These are phyloP conservation scores for Sinocyclocheilus grahami DNA, from an alignment of 2,113 vertebrate species.

Conservation along the genomic window DNA sequence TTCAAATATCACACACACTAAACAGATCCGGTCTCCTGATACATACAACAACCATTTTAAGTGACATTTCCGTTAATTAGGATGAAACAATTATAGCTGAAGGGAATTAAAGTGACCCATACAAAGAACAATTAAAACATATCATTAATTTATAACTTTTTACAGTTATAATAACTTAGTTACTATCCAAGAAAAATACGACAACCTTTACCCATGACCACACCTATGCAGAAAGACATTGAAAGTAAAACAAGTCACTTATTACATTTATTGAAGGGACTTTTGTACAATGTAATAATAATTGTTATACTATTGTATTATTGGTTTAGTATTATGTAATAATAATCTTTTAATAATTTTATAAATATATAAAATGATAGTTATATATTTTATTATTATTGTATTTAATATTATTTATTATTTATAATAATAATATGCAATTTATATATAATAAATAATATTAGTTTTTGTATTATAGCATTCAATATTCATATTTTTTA, in stretches of 20 bases:
- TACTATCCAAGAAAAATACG: background rate
- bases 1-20: slow-evolving; percentile 62
- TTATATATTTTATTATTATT: too few relatives aligned
- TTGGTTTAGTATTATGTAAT: background rate
- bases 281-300: background rate
- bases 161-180: background rate
- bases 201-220: background rate
- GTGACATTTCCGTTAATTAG: background rate
- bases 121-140: background rate
- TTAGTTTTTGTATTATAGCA: too few relatives aligned
- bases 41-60: slow-evolving; percentile 1
- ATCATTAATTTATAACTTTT: background rate
- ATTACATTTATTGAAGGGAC: background rate
- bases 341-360: background rate
- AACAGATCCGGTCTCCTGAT: slow-evolving; percentile 66
- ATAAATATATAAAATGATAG: too few relatives aligned
- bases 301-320: background rate
- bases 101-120: slow-evolving; percentile 13
- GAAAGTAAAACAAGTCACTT: background rate
- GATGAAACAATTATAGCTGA: background rate
- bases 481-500: background rate
- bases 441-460: too few relatives aligned
- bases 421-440: too few relatives aligned
- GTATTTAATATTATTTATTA: background rate
- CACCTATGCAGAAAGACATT: background rate